A percentile compares a stretch with the other conserved stretches of the same genome.
Conservation (phyloP, 2,113 vertebrate species). For the Paratilapia polleni region DNA sequence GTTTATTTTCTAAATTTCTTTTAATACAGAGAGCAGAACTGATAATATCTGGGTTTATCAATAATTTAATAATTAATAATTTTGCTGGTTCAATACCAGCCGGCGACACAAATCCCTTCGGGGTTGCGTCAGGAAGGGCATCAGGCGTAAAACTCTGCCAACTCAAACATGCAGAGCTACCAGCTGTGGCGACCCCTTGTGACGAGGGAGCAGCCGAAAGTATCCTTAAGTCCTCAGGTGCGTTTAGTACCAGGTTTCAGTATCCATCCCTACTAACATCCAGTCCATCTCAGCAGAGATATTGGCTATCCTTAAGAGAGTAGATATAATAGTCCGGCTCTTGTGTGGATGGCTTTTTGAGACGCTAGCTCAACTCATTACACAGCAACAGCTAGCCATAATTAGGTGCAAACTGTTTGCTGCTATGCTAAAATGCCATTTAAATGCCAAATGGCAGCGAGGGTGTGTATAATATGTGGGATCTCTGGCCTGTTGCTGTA, state of each 20-base stretch:
- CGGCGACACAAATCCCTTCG: too few relatives aligned
- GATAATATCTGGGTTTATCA: neutral
- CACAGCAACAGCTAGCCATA: slow-evolving; percentile 60
- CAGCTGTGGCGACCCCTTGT: too few relatives aligned
- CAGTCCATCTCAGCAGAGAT: slow-evolving; percentile 2
- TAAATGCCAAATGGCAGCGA: slow-evolving; percentile 73
- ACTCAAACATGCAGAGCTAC: too few relatives aligned
- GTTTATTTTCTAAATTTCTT: neutral
- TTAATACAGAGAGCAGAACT: neutral
- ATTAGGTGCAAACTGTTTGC: slow-evolving; percentile 76
- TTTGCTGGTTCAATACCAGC: too few relatives aligned
- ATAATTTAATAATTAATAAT: neutral
- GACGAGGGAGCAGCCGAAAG: too few relatives aligned
- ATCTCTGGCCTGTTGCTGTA: slow-evolving; percentile 53
- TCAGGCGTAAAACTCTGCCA: too few relatives aligned
- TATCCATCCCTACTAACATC: neutral
- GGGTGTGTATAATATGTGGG: slow-evolving; percentile 48
- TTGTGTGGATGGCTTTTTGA: slow-evolving; percentile 6
- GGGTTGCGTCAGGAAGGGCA: too few relatives aligned
- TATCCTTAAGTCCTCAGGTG: neutral
- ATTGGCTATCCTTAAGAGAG: slow-evolving; percentile 20
- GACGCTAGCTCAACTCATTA: slow-evolving; percentile 29
- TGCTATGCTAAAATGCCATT: slow-evolving; percentile 71
- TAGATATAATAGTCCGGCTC: slow-evolving; percentile 5
- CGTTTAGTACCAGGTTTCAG: neutral